Conservation (phyloP, 1,140 invertebrate species). For the Geopemphigus sp. region DNA sequence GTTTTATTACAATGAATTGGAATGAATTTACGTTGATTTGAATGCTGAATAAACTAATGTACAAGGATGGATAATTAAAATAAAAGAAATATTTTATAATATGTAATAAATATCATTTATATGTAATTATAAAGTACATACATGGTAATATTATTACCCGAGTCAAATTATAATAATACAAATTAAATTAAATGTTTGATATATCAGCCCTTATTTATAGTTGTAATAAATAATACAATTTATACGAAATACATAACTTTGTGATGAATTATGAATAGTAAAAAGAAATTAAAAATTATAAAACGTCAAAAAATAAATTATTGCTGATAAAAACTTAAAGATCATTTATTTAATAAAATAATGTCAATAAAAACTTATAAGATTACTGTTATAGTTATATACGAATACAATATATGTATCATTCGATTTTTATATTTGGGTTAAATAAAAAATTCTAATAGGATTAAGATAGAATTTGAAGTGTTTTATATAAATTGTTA, state of each 20-base stretch:
- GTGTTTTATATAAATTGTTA: background rate
- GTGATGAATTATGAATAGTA: background rate
- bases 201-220: too few relatives aligned
- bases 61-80: background rate
- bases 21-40: background rate
- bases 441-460: background rate
- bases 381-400: background rate
- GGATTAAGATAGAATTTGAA: background rate
- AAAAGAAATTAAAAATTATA: background rate
- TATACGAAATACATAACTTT: too few relatives aligned
- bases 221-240: too few relatives aligned
- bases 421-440: background rate
- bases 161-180: background rate
- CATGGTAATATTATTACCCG: background rate
- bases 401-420: background rate
- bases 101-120: background rate
- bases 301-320: background rate
- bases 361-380: background rate
- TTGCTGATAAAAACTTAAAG: too few relatives aligned
- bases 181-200: background rate
- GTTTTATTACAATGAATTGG: background rate
- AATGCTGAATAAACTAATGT: background rate
- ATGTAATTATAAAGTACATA: background rate
- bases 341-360: background rate
- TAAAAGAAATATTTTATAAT: background rate